Evolutionary conservation across 2,888 invertebrate genomes (phyloP).

Genomic region (Drosophila prolongata): DNA sequence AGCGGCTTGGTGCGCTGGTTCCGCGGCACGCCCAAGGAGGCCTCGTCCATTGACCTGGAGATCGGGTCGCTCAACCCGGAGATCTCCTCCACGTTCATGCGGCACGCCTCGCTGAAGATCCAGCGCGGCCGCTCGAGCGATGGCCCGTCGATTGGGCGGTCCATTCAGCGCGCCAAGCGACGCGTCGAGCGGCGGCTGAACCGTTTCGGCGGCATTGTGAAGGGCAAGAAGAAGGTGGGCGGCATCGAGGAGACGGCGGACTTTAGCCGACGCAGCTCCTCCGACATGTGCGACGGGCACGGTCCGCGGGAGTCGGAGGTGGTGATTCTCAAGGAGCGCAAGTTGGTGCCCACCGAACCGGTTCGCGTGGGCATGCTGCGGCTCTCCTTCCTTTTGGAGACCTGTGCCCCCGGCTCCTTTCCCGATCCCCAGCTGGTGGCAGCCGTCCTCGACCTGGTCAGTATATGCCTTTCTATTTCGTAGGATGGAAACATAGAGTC

Average conservation of each 20-base stretch:
- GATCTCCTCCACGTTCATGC: constrained; percentile 86
- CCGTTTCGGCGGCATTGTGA: constrained; percentile 92
- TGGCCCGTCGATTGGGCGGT: constrained; percentile 86
- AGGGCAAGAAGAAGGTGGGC: constrained; percentile 95
- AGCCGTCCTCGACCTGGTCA: constrained; percentile 96
- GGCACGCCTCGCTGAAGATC: constrained; percentile 85
- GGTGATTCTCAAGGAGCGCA: constrained; percentile 93
- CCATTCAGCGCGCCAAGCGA: constrained; percentile 92
- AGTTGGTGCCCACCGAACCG: constrained; percentile 91
- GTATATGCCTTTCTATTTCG: neutral
- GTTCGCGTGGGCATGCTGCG: constrained; percentile 95
- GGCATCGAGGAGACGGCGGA: constrained; percentile 94
- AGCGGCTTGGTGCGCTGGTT: constrained; percentile 90
- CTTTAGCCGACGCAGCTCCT: constrained; percentile 92
- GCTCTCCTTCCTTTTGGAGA: constrained; percentile 96
- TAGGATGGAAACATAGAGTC: too few species aligned
- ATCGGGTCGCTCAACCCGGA: constrained; percentile 86
- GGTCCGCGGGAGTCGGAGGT: constrained; percentile 94
- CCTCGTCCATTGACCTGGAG: constrained; percentile 85
- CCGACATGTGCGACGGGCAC: constrained; percentile 91
- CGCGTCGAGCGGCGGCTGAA: constrained; percentile 95
- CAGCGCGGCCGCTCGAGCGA: constrained; percentile 84
- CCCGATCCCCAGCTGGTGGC: constrained; percentile 98
- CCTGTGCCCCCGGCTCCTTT: constrained; percentile 97
- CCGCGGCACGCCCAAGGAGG: constrained; percentile 86